Evolutionary conservation across 2,113 vertebrate genomes (phyloP), one percentile per base, ranked within the genome.

Genomic region (Solea solea): DNA sequence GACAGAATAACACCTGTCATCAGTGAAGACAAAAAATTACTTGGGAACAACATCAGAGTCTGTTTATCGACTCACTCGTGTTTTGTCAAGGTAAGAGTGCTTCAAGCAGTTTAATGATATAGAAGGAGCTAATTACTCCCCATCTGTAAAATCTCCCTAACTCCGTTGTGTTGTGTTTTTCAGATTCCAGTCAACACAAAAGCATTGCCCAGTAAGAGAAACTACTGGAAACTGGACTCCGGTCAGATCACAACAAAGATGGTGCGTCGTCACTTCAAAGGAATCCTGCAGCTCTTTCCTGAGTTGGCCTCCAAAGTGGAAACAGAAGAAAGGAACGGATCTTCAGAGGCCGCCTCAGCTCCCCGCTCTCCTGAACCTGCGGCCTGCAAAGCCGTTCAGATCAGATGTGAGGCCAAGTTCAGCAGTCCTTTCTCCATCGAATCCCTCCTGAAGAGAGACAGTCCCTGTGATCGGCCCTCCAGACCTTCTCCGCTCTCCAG

Each of bases 381-480:
- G 0, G 60, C 45, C 52, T 45, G 21, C 69, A 41, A 41, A 10
- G 53, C 39, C 0, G 46, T 39, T n/a, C 55, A 62, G 45, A 59
- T 76, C 16, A 74, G 27, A 49, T 40, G 51, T 34, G 67, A 78
- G 8, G 55, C 62, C 21, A 93, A 87, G 76, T 92, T 93, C 69
- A 88, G 49, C 53, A 48, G 91, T 15, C 72, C 91, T 3, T 93
- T 93, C 81, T 93, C 91, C 11, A 90, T 93, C 1, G 92, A 93
- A 5, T 90, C 92, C 7, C 58, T 93, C 14, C 69, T 94, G 76
- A 69, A 86, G 70, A 90, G 81, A 60, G 86, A 88, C 39, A 0
- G 50, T 0, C 39, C 65, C 45, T 25, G 74, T 9, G 44, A 48
- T 48, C 54, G 1, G 50, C 11, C 56, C 50, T 34, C 45, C 50